phyloP scores from a whole-genome alignment of 1,140 invertebrate genomes.

The Panulirus ornatus region DNA sequence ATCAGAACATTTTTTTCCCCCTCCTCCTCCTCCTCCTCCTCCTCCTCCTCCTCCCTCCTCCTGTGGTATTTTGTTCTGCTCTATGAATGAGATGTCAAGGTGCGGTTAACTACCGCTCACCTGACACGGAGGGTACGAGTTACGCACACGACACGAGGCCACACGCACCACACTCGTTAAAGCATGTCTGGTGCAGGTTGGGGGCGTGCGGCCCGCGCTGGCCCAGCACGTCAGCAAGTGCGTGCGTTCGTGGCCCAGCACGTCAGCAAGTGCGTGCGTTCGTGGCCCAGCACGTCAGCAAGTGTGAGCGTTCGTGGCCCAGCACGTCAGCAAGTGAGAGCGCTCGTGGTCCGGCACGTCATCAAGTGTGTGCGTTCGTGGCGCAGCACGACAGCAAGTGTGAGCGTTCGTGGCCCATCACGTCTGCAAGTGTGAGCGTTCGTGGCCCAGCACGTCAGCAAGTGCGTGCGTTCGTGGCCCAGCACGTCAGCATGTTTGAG shows the following conservation, averaged over 20 bases:
- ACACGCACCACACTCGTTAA: neutral
- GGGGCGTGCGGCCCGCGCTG: neutral
- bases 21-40: neutral
- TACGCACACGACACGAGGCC: neutral
- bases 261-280: neutral
- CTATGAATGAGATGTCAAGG: neutral
- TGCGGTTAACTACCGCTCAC: neutral
- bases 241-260: neutral
- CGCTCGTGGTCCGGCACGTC: too few relatives aligned
- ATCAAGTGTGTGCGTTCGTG: too few relatives aligned
- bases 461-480: neutral
- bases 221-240: neutral
- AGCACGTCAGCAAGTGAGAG: neutral
- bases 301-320: neutral
- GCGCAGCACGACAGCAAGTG: neutral
- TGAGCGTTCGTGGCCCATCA: neutral
- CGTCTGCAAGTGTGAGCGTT: neutral
- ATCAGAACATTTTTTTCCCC: constrained; percentile 12
- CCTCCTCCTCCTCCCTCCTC: neutral
- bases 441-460: neutral
- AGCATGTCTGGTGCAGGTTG: neutral
- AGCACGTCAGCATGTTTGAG: neutral
- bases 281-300: neutral
- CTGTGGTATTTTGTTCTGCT: neutral
- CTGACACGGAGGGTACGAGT: neutral